phyloP scores from a whole-genome alignment of 1,140 invertebrate genomes.

The Euura lappo region DNA sequence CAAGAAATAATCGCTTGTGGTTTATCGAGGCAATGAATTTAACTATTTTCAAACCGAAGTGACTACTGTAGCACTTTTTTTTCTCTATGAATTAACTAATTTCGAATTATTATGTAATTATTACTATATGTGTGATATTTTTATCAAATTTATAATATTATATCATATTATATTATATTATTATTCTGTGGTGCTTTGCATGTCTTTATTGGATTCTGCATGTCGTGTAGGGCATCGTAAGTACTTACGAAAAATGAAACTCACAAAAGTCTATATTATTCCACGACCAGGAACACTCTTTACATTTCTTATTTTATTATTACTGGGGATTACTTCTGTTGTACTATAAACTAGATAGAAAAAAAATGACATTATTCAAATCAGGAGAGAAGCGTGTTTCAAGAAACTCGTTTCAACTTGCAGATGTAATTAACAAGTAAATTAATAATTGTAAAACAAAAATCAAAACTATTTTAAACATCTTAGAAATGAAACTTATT shows the following conservation, averaged over 20 bases:
- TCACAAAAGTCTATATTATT: constrained; percentile 35
- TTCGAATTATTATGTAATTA: constrained; percentile 34
- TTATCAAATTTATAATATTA: neutral
- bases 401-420: neutral
- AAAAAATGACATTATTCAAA: constrained; percentile 1
- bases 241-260: constrained; percentile 49
- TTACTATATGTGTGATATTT: neutral
- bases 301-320: neutral
- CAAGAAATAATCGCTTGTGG: too few species aligned
- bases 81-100: too few species aligned
- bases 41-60: too few species aligned
- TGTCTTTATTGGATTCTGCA: constrained; percentile 60
- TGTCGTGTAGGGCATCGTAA: constrained; percentile 59
- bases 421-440: too few species aligned
- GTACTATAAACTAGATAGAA: too few species aligned
- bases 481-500: too few species aligned
- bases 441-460: too few species aligned
- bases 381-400: constrained; percentile 9
- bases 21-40: too few species aligned
- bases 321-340: too few species aligned
- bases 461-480: too few species aligned
- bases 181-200: constrained; percentile 60
- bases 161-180: constrained; percentile 12
- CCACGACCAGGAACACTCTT: constrained; percentile 12
- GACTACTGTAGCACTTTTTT: too few species aligned